Conservation (phyloP, 2,888 invertebrate genomes). For the Mesochorus sp. region DNA sequence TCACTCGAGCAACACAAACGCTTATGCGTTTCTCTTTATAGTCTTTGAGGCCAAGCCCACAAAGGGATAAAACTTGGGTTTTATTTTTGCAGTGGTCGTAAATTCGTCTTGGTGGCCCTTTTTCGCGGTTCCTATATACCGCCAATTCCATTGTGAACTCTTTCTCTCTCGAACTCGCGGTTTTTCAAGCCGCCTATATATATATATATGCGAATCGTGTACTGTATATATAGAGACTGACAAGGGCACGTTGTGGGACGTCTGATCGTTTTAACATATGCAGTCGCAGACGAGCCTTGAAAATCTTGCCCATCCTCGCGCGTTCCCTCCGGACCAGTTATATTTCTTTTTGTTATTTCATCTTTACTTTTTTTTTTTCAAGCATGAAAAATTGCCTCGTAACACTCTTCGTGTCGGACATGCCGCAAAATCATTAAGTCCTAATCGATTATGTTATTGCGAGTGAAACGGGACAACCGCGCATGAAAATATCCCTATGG, state of each 20-base stretch:
- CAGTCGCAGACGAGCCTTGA: background rate
- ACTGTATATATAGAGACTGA: conserved; percentile 15
- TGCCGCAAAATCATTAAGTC: conserved; percentile 24
- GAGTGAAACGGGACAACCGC: conserved; percentile 18
- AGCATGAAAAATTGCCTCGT: conserved; percentile 7
- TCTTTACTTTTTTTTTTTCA: background rate
- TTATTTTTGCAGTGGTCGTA: background rate
- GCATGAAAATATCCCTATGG: conserved; percentile 4
- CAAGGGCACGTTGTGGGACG: conserved; percentile 12
- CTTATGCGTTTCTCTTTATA: too few relatives aligned
- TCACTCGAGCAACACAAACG: too few relatives aligned
- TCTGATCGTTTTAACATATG: background rate
- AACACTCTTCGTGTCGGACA: background rate
- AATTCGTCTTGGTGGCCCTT: conserved; percentile 28
- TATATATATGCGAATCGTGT: background rate
- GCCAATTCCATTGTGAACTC: conserved; percentile 5
- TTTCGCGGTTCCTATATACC: conserved; percentile 16
- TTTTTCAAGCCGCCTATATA: background rate
- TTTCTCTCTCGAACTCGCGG: conserved; percentile 3
- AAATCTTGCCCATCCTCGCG: background rate
- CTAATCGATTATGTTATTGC: conserved; percentile 25
- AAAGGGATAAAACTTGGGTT: background rate
- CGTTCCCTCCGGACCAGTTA: background rate
- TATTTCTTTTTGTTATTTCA: too few relatives aligned
- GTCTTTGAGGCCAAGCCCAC: background rate